Evolutionary conservation across 2,797 vertebrate species (phyloP), one percentile per base, ranked within the genome.

Genomic region (Chelon auratus): DNA sequence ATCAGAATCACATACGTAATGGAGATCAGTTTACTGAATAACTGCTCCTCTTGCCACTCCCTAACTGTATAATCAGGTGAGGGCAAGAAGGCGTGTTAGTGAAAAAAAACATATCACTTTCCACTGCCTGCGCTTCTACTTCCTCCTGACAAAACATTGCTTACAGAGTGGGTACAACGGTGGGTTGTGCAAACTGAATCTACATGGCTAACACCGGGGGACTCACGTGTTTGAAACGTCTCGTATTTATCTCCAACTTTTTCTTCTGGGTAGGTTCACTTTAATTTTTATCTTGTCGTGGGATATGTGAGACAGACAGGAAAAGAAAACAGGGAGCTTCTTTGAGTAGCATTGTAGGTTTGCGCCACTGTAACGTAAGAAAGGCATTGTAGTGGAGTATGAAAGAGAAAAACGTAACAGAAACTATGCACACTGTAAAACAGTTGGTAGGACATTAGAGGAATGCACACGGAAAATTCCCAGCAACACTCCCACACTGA

Each of bases 261-360:
- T 0, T 93, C 10, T 92, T 94, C 74, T 92, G 91, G 93, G 94
- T 95, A 93, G 65, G 94, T 93, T 61, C 33, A 15, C 13, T 47
- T 72, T 42, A 17, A 42, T 55, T 60, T 71, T 39, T 37, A 5
- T 42, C 3, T 18, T 40, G 10, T 39, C 47, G 5, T 54, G 9
- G 18, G 12, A 54, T 68, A 48, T 64, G 50, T 48, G 53, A 42
- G 24, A 11, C 26, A 14, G 10, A 45, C 20, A 50, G 11, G 54
- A 2, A 36, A 36, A 50, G 26, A 56, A 13, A 2, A 42, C 13
- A 9, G 62, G 22, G 66, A 17, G 3, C 22, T 62, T 50, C 42
- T 59, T 42, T 0, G 54, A 42, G 48, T 42, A 3, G 3, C 39
- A 12, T 24, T 20, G 26, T 0, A 43, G 18, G 18, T 57, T 57